phyloP scores from a whole-genome alignment of 1,140 invertebrate genomes.

The Drosophila guanche region DNA sequence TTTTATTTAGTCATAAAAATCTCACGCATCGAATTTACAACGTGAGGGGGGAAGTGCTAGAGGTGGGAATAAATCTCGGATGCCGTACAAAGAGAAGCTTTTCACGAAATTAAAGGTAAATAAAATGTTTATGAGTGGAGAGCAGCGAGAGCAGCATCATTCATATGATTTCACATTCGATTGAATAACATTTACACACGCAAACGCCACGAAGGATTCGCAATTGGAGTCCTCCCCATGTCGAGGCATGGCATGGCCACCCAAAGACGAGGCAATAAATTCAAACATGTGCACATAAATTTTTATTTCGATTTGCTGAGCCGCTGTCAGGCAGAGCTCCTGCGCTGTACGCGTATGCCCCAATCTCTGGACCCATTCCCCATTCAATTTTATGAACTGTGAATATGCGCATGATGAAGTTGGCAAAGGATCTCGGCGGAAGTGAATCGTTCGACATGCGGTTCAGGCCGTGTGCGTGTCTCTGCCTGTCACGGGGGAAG shows the following conservation, averaged over 20 bases:
- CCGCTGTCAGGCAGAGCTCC: slow-evolving; percentile 28
- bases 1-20: slow-evolving; percentile 79
- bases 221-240: slow-evolving; percentile 23
- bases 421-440: slow-evolving; percentile 55
- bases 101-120: slow-evolving; percentile 80
- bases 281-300: slow-evolving; percentile 80
- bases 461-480: slow-evolving; percentile 28
- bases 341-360: not conserved
- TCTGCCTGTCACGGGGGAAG: not conserved
- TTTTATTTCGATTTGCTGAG: slow-evolving; percentile 78
- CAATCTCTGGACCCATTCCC: not conserved
- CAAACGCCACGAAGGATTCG: slow-evolving; percentile 49
- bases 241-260: not conserved
- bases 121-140: slow-evolving; percentile 79
- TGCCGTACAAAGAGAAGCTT: slow-evolving; percentile 68
- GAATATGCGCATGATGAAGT: slow-evolving; percentile 71
- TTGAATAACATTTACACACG: slow-evolving; percentile 81
- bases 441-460: slow-evolving; percentile 49
- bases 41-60: slow-evolving; percentile 12
- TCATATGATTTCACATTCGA: slow-evolving; percentile 80
- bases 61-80: slow-evolving; percentile 57
- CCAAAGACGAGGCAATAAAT: slow-evolving; percentile 74
- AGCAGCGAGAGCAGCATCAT: slow-evolving; percentile 45
- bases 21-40: slow-evolving; percentile 55
- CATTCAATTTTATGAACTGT: slow-evolving; percentile 74